Evolutionary conservation across 92 coral and sea anemone genomes (phyloP), one percentile per base, ranked within the genome.

Genomic region (Umimayanthus chanpuru): DNA sequence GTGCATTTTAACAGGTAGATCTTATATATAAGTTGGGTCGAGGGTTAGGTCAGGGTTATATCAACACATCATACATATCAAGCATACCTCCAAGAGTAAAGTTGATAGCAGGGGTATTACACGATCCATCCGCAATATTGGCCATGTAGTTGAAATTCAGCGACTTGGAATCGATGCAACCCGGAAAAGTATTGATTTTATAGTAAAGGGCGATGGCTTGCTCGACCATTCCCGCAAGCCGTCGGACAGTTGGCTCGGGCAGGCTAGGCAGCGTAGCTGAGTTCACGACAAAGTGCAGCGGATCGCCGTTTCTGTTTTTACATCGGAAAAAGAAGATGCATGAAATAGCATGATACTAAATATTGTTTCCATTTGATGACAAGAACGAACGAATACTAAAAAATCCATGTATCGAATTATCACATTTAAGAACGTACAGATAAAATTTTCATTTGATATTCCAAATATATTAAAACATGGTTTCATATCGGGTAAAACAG

Each of bases 111-210:
- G 89, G 85, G 4, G 85, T 71, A 36, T 93, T 81, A 81, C 98
- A 95, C 56, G 92, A 90, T 7, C 94, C 91, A 68, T 95, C 98
- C 70, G 92, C 95, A 26, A 93, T 55, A 75, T 95, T 95, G 11
- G 98, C 98, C 81, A 90, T 90, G 32, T 82, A 95, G 93, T 95
- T 87, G 86, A 95, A 95, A 80, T 92, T 93, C 44, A 92, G 92
- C 68, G 98, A 93, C 29, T 88, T 76, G 20, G 78, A 89, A 71
- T 93, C 93, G 7, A 96, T 93, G 84, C 98, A 95, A 2, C 98
- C 97, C 7, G 93, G 92, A 32, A 95, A 85, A 36, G 98, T 94
- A 81, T 93, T 95, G 29, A 92, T 92, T 77, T 93, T 93, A 82
- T 93, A 95, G 78, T 95, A 95, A 71, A 91, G 85, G 12, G 82